Evolutionary conservation across 2,797 vertebrate species (phyloP).

Genomic region (Crax fasciolata): DNA sequence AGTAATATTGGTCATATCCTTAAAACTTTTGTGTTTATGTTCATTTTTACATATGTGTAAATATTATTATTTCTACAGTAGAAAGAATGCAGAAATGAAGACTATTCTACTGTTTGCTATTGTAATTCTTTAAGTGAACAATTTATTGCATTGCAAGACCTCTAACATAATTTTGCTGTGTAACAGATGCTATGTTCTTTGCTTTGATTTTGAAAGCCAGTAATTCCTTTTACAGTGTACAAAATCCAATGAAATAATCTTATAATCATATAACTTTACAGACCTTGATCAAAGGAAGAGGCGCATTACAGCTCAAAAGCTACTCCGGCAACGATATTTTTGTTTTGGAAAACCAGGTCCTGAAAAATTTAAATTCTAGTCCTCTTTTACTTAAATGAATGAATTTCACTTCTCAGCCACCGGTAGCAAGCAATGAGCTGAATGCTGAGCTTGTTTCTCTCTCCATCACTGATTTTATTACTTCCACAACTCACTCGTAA

Average conservation of each 20-base stretch:
- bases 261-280: background rate
- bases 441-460: slow-evolving; percentile 28
- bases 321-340: background rate
- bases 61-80: background rate
- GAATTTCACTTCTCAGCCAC: background rate
- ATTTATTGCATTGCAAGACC: background rate
- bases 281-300: slow-evolving; percentile 28
- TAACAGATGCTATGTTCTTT: background rate
- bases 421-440: background rate
- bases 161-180: slow-evolving; percentile 3
- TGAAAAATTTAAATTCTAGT: slow-evolving; percentile 27
- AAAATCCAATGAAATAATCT: slow-evolving; percentile 24
- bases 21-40: background rate
- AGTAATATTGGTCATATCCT: background rate
- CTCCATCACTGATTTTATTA: slow-evolving; percentile 51
- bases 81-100: background rate
- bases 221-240: background rate
- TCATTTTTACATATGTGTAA: background rate
- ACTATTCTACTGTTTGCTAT: background rate
- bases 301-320: background rate
- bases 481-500: background rate
- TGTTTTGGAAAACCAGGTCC: slow-evolving; percentile 33
- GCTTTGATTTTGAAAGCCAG: slow-evolving; percentile 18
- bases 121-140: background rate
- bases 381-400: slow-evolving; percentile 40